A percentile compares a stretch with the other conserved stretches of the same genome.
Evolutionary conservation across 2,888 invertebrate species (phyloP).

Genomic region (Quadriops clusia): DNA sequence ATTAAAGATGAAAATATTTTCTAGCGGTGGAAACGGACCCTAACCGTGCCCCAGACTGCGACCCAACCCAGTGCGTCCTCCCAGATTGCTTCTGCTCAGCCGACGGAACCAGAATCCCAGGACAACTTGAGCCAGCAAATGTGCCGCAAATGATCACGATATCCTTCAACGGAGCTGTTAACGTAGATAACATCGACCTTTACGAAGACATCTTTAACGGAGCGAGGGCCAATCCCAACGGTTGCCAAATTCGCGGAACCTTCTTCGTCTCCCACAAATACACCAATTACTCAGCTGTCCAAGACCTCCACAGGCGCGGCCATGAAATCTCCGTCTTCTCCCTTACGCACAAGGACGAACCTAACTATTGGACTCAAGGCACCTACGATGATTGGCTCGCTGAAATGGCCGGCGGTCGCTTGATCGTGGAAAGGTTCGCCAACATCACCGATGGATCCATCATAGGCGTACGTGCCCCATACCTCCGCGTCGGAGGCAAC

Average conservation of each 20-base stretch:
- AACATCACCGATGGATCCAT: slow-evolving; percentile 88
- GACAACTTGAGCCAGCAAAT: slow-evolving; percentile 67
- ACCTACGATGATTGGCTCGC: slow-evolving; percentile 87
- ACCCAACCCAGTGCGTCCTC: slow-evolving; percentile 74
- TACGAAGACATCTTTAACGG: slow-evolving; percentile 85
- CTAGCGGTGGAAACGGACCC: slow-evolving; percentile 82
- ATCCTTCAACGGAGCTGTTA: slow-evolving; percentile 86
- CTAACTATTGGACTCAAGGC: slow-evolving; percentile 80
- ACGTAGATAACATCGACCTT: slow-evolving; percentile 84
- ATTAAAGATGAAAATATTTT: too few relatives aligned
- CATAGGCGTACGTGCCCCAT: slow-evolving; percentile 79
- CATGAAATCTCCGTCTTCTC: slow-evolving; percentile 90
- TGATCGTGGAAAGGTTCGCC: slow-evolving; percentile 79
- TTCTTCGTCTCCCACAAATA: slow-evolving; percentile 91
- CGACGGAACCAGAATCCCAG: slow-evolving; percentile 82
- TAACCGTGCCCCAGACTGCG: slow-evolving; percentile 85
- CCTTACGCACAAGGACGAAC: slow-evolving; percentile 84
- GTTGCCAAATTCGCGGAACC: slow-evolving; percentile 78
- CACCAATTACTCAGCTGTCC: slow-evolving; percentile 80
- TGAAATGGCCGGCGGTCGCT: slow-evolving; percentile 84
- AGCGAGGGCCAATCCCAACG: slow-evolving; percentile 74
- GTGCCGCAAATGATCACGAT: slow-evolving; percentile 91
- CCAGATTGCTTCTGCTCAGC: slow-evolving; percentile 91
- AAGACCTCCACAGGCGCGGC: slow-evolving; percentile 78
- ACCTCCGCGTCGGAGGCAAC: slow-evolving; percentile 83